These are phyloP conservation scores for Acanthosepion pharaonis DNA, from an alignment of 2,888 invertebrate species.

Conservation along the genomic window DNA sequence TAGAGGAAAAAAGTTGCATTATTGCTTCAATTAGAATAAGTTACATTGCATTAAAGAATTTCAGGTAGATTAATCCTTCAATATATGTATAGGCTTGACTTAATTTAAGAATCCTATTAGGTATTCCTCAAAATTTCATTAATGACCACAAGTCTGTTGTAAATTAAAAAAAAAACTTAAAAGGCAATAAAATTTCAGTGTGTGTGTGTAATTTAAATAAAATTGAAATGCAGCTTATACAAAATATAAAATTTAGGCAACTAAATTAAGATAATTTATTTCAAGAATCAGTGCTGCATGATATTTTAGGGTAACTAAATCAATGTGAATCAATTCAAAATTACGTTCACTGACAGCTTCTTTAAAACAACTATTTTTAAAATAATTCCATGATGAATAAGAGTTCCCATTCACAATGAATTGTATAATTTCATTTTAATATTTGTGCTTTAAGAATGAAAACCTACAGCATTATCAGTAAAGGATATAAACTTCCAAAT, in stretches of 20 bases:
- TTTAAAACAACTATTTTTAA: background rate
- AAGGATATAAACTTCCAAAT: background rate
- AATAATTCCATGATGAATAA: no score
- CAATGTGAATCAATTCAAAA: background rate
- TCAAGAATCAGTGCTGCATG: background rate
- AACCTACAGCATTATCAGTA: background rate
- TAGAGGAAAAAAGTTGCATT: no score
- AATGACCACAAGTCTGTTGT: no score
- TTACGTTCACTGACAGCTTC: background rate
- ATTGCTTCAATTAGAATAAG: no score
- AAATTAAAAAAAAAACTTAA: background rate
- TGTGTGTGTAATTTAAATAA: background rate
- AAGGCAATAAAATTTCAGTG: background rate
- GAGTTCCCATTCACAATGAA: no score
- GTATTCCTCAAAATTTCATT: no score
- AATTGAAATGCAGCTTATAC: background rate
- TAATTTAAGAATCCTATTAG: no score
- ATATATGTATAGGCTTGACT: background rate
- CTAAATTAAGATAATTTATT: background rate
- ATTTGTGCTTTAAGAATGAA: background rate
- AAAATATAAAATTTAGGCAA: background rate
- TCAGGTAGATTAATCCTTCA: background rate
- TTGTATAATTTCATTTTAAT: background rate
- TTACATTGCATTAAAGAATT: background rate
- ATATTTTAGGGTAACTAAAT: background rate